A percentile compares a stretch with the other conserved stretches of the same genome.
These are phyloP conservation scores for Arrhamphus sclerolepis DNA, from an alignment of 2,797 vertebrate species.

Conservation along the genomic window DNA sequence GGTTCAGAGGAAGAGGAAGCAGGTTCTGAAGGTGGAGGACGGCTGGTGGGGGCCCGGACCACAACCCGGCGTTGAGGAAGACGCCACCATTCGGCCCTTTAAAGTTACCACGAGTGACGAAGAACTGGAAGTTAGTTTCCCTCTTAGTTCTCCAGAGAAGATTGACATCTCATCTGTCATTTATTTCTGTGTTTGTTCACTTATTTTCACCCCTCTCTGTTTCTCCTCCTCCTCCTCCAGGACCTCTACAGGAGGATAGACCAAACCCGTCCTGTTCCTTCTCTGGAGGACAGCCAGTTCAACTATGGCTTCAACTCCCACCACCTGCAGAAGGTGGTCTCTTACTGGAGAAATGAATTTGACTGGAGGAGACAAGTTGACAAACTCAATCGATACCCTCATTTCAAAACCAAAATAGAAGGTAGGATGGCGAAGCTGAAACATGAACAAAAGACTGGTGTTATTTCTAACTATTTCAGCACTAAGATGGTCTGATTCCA, in stretches of 20 bases:
- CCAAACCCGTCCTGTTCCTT: conserved; percentile 75
- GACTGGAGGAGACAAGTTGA: conserved; percentile 88
- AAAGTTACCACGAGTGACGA: conserved; percentile 78
- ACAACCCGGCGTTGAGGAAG: conserved; percentile 53
- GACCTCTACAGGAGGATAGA: conserved; percentile 86
- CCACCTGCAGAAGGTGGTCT: conserved; percentile 82
- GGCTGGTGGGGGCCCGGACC: conserved; percentile 88
- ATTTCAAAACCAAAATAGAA: conserved; percentile 90
- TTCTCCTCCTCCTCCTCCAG: conserved; percentile 60
- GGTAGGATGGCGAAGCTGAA: conserved; percentile 67
- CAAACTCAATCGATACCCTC: conserved; percentile 86
- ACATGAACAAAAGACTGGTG: not conserved
- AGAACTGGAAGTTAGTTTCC: conserved; percentile 82
- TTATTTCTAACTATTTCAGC: not conserved
- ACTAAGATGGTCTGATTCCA: too few species aligned
- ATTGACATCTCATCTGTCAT: too few species aligned
- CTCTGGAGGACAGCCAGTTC: conserved; percentile 85
- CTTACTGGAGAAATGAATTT: conserved; percentile 89
- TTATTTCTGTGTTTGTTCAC: too few species aligned
- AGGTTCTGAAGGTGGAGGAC: conserved; percentile 79
- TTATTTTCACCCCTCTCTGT: too few species aligned
- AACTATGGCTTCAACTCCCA: conserved; percentile 88
- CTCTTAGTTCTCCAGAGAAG: not conserved
- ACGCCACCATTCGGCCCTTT: conserved; percentile 81
- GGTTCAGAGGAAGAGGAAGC: conserved; percentile 69